Conservation (phyloP, 2,113 vertebrate species). For the Apaloderma vittatum region DNA sequence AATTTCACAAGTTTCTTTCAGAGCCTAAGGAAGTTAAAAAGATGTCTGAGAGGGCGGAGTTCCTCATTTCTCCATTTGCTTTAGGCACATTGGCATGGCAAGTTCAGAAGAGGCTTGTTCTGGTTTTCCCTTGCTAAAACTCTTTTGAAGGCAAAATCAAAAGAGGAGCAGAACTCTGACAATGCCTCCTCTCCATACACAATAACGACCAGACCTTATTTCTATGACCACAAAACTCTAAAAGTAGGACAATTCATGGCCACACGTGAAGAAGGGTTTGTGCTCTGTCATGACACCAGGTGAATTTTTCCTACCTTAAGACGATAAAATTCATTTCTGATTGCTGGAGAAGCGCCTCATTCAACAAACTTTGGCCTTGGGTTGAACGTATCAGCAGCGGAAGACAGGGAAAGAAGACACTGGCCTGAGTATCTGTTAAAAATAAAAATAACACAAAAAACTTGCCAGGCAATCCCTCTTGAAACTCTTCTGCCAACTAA, state of each 20-base stretch:
- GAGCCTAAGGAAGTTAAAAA: not conserved
- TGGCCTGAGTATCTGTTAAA: constrained; percentile 85
- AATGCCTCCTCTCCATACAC: not conserved
- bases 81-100: not conserved
- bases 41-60: not conserved
- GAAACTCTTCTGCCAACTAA: not conserved
- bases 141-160: not conserved
- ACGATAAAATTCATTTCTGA: constrained; percentile 84
- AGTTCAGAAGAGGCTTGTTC: not conserved
- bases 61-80: not conserved
- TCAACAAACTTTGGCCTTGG: constrained; percentile 63
- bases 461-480: constrained; percentile 1
- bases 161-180: not conserved
- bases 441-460: not conserved
- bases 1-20: not conserved
- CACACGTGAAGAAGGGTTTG: not conserved
- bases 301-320: constrained; percentile 82
- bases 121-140: not conserved
- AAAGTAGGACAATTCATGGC: not conserved
- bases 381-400: constrained; percentile 73
- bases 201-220: not conserved
- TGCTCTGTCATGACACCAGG: not conserved
- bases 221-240: not conserved
- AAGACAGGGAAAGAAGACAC: constrained; percentile 80
- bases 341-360: constrained; percentile 81